Evolutionary conservation across 1,140 invertebrate genomes (phyloP).

Genomic region (Drosophila sucinea): DNA sequence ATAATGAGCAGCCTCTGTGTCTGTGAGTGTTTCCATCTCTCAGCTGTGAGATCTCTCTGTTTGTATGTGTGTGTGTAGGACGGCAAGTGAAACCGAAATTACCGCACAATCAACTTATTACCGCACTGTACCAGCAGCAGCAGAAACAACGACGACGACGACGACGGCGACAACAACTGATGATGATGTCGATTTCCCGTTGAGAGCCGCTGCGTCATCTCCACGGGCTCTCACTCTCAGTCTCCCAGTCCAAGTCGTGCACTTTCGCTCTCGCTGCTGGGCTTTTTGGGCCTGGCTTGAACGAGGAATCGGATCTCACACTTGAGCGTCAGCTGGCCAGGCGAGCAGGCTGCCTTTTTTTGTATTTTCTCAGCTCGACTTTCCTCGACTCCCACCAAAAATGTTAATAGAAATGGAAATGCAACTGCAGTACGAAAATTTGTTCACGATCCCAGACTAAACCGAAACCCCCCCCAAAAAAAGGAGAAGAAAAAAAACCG

Average conservation of each 20-base stretch:
- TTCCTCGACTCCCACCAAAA: constrained; percentile 32
- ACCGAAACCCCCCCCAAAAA: neutral
- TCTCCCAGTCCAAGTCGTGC: constrained; percentile 62
- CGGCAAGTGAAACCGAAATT: constrained; percentile 81
- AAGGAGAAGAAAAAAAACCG: constrained; percentile 15
- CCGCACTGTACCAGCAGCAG: constrained; percentile 53
- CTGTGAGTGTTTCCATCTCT: constrained; percentile 20
- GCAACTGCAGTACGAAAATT: constrained; percentile 47
- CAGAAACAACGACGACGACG: neutral
- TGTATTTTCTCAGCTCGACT: constrained; percentile 23
- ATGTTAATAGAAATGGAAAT: constrained; percentile 40
- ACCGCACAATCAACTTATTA: constrained; percentile 83
- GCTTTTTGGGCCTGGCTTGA: constrained; percentile 26
- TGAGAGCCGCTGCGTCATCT: constrained; percentile 47
- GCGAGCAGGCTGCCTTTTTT: constrained; percentile 50
- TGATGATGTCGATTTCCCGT: constrained; percentile 60
- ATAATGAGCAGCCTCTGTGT: constrained; percentile 55
- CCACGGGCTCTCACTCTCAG: constrained; percentile 19
- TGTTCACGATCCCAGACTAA: constrained; percentile 53
- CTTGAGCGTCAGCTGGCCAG: constrained; percentile 64
- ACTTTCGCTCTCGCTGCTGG: constrained; percentile 73
- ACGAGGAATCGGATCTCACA: constrained; percentile 41
- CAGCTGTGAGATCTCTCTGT: neutral
- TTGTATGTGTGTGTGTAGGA: constrained; percentile 50
- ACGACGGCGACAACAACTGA: constrained; percentile 29